Base-by-base conservation (phyloP, 2,797 vertebrate genomes). In the Oceanodroma leucorhoa region DNA sequence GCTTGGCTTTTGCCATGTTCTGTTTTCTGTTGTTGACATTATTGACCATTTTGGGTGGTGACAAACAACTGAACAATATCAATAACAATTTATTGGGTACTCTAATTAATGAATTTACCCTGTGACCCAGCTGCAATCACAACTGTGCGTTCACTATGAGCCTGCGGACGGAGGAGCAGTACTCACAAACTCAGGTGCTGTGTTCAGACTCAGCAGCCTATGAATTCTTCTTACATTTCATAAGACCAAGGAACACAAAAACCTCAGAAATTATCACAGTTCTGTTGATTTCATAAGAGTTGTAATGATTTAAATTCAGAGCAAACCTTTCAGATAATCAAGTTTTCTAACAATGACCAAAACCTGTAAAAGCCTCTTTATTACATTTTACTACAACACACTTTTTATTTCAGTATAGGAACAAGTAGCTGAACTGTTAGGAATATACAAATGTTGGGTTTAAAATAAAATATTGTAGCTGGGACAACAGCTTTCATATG, bases 61-160 rank as follows among this genome's bases (percentile, higher is more conserved):
- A 75, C 43, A 94, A 96, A 94, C 86, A 95, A 84, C 70, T 18
- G 51, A 90, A 90, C 54, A 78, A 32, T 92, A 90, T 69, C 66
- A 66, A 41, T 89, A 93, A 76, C 86, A 87, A 96, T 94, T 93
- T 90, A 94, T 51, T 89, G 61, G 77, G 78, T 90, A 95, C 92
- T 95, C 93, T 95, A 94, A 94, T 95, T 93, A 95, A 95, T 90
- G 43, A 92, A 66, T 89, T 86, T 87, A 88, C 55, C 51, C 88
- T 40, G 48, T 89, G 92, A 84, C 83, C 73, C 51, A 76, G 69
- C 54, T 89, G 67, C 72, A 85, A 2, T 86, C 82, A 73, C 36
- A 85, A 11, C 55, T 57, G 50, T 43, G 22, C 0, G 3, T 26
- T 87, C 48, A 30, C 21, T 45, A 11, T 34, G 46, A 81, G 41